These are phyloP conservation scores for Aplocera efformata DNA, from an alignment of 2,888 invertebrate species.

Conservation along the genomic window DNA sequence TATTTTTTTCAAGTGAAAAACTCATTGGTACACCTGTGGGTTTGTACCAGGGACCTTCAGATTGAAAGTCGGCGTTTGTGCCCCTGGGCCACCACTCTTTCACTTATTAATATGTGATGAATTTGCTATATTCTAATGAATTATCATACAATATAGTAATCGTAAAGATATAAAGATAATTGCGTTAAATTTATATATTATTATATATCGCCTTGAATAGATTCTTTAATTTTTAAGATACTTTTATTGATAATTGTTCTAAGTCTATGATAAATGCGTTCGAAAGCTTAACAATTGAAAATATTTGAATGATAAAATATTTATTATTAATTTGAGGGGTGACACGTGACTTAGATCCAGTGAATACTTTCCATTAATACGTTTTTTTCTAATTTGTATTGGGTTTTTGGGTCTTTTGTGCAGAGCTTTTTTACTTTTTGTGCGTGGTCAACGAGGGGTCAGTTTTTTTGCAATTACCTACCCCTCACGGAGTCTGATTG, in stretches of 20 bases:
- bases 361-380: slow-evolving; percentile 59
- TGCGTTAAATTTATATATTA: no score
- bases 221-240: no score
- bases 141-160: no score
- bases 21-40: no score
- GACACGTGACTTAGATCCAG: slow-evolving; percentile 51
- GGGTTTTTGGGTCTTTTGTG: slow-evolving; percentile 55
- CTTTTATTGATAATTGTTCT: slow-evolving; percentile 13
- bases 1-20: no score
- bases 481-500: slow-evolving; percentile 65
- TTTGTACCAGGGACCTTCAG: no score
- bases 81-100: no score
- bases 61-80: no score
- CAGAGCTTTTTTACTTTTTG: slow-evolving; percentile 51
- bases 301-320: slow-evolving; percentile 41
- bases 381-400: slow-evolving; percentile 51
- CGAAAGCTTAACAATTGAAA: background rate
- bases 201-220: no score
- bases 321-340: slow-evolving; percentile 41
- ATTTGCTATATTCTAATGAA: no score
- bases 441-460: slow-evolving; percentile 76
- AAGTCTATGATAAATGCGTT: background rate
- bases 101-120: no score
- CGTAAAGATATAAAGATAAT: no score
- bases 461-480: slow-evolving; percentile 61